Evolutionary conservation across 2,797 vertebrate species (phyloP).

Genomic region (Salmo trutta): DNA sequence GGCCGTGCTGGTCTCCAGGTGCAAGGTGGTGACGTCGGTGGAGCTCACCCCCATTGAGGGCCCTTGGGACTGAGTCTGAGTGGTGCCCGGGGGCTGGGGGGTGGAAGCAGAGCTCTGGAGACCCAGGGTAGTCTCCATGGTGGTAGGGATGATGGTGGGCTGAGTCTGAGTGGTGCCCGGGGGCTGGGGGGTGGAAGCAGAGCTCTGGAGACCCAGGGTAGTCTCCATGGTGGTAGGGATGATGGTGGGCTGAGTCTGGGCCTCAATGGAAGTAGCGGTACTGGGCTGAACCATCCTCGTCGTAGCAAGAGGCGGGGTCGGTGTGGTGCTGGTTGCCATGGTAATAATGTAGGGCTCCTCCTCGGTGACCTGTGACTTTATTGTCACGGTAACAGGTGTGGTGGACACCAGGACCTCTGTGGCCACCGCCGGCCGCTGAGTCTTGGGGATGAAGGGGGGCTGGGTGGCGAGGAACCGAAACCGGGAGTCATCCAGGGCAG

Average conservation of each 20-base stretch:
- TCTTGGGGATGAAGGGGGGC: slow-evolving; percentile 36
- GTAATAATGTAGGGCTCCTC: slow-evolving; percentile 39
- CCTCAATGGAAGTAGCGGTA: slow-evolving; percentile 30
- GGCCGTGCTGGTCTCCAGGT: slow-evolving; percentile 60
- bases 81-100: slow-evolving; percentile 1
- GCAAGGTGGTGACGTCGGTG: slow-evolving; percentile 56
- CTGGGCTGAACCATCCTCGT: neutral
- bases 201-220: slow-evolving; percentile 34
- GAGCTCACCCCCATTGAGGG: slow-evolving; percentile 50
- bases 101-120: slow-evolving; percentile 31
- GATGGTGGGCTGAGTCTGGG: slow-evolving; percentile 33
- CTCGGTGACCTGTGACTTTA: slow-evolving; percentile 54
- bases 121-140: slow-evolving; percentile 24
- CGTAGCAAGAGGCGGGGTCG: slow-evolving; percentile 12
- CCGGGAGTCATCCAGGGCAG: slow-evolving; percentile 48
- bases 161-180: slow-evolving; percentile 25
- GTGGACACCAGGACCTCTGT: slow-evolving; percentile 47
- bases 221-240: slow-evolving; percentile 41
- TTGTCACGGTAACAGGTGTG: slow-evolving; percentile 42
- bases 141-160: too few species aligned
- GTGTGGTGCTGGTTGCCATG: slow-evolving; percentile 25
- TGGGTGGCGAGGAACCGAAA: slow-evolving; percentile 18
- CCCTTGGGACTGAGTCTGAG: slow-evolving; percentile 36
- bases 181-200: slow-evolving; percentile 16
- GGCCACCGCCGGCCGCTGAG: slow-evolving; percentile 31